Evolutionary conservation across 64 coral and sea anemone species (phyloP).

Genomic region (Dendronephthya gigantea): DNA sequence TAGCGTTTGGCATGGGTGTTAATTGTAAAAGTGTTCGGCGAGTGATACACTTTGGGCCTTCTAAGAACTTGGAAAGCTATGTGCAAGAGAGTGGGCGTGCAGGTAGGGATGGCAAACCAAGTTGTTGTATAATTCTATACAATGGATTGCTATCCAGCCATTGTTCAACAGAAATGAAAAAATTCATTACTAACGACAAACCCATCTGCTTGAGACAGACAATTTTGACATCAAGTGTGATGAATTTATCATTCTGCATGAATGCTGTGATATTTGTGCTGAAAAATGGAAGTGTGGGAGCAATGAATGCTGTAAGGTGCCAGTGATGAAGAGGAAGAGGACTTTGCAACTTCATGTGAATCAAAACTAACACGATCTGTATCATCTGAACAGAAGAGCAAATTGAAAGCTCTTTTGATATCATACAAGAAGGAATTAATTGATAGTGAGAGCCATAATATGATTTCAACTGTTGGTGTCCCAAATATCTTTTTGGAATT

Average conservation of each 20-base stretch:
- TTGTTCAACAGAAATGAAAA: neutral
- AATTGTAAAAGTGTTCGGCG: conserved; percentile 3
- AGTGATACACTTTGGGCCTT: neutral
- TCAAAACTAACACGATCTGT: neutral
- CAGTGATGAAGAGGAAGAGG: neutral
- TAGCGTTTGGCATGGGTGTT: conserved; percentile 1
- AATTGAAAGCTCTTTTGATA: neutral
- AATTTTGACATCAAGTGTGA: neutral
- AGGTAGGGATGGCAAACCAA: neutral
- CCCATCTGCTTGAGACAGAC: neutral
- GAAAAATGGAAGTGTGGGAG: neutral
- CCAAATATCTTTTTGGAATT: neutral
- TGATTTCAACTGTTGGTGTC: neutral
- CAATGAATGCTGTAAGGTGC: neutral
- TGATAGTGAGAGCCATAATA: neutral
- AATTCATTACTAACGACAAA: neutral
- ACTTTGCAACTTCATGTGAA: neutral
- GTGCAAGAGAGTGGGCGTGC: conserved; percentile 1
- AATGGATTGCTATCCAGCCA: conserved; percentile 10
- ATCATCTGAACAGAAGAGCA: neutral
- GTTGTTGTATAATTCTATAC: neutral
- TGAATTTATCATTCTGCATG: neutral
- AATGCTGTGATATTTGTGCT: neutral
- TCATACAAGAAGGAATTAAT: conserved; percentile 14
- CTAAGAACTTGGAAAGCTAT: conserved; percentile 1